Conservation (phyloP, 2,113 vertebrate species). For the Geococcyx californianus region DNA sequence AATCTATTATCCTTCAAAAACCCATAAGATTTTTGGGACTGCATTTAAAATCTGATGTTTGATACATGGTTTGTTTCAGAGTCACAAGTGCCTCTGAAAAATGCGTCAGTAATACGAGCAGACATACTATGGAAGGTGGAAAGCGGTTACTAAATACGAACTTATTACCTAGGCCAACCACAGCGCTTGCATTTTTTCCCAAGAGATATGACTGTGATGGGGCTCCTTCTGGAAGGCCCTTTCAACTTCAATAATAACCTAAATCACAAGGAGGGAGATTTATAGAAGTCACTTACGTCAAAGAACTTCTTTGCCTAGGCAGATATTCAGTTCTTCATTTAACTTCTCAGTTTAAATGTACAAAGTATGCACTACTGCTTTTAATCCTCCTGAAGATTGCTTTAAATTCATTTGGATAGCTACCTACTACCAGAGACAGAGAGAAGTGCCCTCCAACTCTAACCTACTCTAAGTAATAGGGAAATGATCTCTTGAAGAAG, state of each 20-base stretch:
- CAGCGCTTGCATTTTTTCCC: background rate
- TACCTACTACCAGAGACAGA: background rate
- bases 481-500: background rate
- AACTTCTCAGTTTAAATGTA: background rate
- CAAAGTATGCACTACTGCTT: background rate
- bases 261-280: background rate
- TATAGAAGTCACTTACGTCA: background rate
- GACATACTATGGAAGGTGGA: background rate
- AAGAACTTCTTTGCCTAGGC: background rate
- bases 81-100: background rate
- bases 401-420: background rate
- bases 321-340: background rate
- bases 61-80: background rate
- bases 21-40: background rate
- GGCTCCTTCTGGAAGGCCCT: background rate
- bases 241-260: background rate
- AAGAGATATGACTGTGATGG: background rate
- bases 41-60: background rate
- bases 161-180: background rate
- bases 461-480: background rate
- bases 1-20: background rate
- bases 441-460: background rate
- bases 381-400: background rate
- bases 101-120: background rate
- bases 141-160: background rate